These are phyloP conservation scores for Chlamydotis undulata DNA, from an alignment of 2,113 vertebrate genomes.

Conservation along the genomic window DNA sequence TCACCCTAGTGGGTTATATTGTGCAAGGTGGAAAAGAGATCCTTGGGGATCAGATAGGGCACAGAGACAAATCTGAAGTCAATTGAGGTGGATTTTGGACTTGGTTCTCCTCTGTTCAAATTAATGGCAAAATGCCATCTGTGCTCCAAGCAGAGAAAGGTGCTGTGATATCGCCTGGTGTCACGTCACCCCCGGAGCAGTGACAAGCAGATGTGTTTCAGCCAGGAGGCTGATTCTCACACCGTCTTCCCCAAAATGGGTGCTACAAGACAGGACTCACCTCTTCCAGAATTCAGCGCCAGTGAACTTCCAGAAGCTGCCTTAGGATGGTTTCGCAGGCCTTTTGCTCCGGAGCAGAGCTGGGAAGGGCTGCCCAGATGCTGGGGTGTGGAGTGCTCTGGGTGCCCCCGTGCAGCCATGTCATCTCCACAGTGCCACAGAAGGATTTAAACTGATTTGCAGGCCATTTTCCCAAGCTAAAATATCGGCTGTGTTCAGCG, in stretches of 20 bases:
- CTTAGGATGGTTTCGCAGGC: fast-evolving
- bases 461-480: background rate
- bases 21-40: background rate
- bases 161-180: background rate
- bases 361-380: background rate
- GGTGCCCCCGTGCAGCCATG: background rate
- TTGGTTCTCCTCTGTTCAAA: background rate
- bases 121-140: background rate
- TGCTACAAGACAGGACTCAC: background rate
- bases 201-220: background rate
- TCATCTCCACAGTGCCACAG: background rate
- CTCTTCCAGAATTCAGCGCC: background rate
- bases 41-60: background rate
- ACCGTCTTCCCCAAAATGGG: background rate
- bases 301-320: fast-evolving
- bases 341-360: fast-evolving
- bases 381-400: fast-evolving
- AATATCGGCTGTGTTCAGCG: background rate
- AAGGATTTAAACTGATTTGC: background rate
- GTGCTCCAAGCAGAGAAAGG: background rate
- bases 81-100: background rate
- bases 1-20: background rate
- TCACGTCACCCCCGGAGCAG: fast-evolving
- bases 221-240: background rate
- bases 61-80: background rate